A percentile compares a stretch with the other conserved stretches of the same genome.
phyloP scores from a whole-genome alignment of 2,888 invertebrate species.

The Limnephilus marmoratus region DNA sequence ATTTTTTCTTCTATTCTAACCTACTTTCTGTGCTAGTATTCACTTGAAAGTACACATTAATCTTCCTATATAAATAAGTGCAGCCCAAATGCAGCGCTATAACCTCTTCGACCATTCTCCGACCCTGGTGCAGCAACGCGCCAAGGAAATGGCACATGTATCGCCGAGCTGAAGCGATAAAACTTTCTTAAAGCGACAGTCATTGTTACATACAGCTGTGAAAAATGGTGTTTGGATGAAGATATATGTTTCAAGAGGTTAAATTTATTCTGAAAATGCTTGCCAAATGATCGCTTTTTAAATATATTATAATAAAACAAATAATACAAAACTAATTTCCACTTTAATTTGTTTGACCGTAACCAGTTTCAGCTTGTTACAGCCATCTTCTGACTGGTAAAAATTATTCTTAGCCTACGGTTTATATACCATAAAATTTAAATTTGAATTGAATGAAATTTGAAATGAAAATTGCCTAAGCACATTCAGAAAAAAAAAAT shows the following conservation, averaged over 20 bases:
- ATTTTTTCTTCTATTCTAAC: no score
- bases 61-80: background rate
- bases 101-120: background rate
- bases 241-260: background rate
- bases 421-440: no score
- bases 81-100: background rate
- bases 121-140: background rate
- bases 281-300: background rate
- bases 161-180: constrained; percentile 23
- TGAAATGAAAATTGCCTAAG: no score
- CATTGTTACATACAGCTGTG: background rate
- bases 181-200: constrained; percentile 1
- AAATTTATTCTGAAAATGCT: background rate
- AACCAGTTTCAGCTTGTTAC: no score
- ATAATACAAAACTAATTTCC: no score
- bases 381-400: no score
- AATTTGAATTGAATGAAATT: no score
- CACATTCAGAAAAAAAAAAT: no score
- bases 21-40: background rate
- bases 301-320: no score
- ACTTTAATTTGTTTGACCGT: no score
- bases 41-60: background rate
- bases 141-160: background rate
- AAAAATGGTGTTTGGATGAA: constrained; percentile 2
- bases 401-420: no score